Base-by-base conservation (phyloP, 2,113 vertebrate genomes). In the Cinclus cinclus region DNA sequence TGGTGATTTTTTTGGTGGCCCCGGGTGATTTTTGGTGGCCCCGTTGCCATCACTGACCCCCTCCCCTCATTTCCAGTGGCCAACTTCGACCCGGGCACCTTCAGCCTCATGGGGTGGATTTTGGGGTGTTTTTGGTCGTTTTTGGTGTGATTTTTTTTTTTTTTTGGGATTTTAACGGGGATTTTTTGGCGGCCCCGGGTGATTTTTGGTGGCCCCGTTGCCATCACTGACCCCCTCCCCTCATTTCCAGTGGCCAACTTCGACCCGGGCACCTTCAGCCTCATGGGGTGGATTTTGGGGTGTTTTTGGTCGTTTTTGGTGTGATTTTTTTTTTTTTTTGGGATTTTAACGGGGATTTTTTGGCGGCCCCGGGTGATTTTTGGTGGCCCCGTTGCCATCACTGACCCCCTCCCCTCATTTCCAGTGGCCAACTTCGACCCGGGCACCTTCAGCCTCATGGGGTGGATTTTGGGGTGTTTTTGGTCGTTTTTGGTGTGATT, bases 221-320 rank as follows among this genome's bases (percentile, higher is more conserved):
- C 39, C 60, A 15, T 10, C 15, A 1, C 6, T 60, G 58, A 37
- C 39, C 27, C 2, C 83, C 68, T 42, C 20, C 16, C 94, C 77
- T 67, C 74, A 63, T 68, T 22, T 33, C 67, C 98, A 99, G 99
- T 99, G 71, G 99, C 99, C 58, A 99, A 99, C 98, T 99, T 99
- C 35, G 99, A 99, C 97, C 99, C 99, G 0, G 97, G 98, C 83
- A 99, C 99, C 9, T 99, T 99, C 98, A 99, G 99, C 46, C 65
- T 68, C 60, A 15, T 10, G n/a, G n/a, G n/a, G n/a, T n/a, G n/a
- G n/a, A n/a, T n/a, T n/a, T n/a, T n/a, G n/a, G n/a, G n/a, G n/a
- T n/a, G n/a, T n/a, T n/a, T n/a, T n/a, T n/a, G n/a, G n/a, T n/a
- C n/a, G n/a, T n/a, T n/a, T n/a, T n/a, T n/a, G n/a, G n/a, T n/a